phyloP scores from a whole-genome alignment of 2,113 vertebrate genomes.

The Perca flavescens region DNA sequence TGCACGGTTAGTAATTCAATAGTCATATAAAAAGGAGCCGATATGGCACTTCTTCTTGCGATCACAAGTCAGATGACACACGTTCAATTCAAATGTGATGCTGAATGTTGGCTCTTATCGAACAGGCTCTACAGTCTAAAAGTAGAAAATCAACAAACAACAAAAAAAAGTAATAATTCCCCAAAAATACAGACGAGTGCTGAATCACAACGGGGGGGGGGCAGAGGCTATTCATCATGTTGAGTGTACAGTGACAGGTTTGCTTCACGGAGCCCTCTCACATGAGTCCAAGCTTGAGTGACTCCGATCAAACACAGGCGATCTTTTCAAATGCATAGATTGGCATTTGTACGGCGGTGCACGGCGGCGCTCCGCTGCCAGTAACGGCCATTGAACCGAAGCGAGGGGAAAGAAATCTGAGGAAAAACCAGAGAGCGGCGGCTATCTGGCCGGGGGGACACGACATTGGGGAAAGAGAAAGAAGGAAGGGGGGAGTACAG shows the following conservation, averaged over 20 bases:
- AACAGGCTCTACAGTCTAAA: not conserved
- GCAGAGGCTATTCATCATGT: slow-evolving; percentile 49
- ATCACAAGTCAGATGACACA: slow-evolving; percentile 5
- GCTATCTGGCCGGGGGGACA: slow-evolving; percentile 32
- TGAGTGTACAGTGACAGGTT: slow-evolving; percentile 45
- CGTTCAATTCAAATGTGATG: not conserved
- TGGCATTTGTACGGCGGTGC: slow-evolving; percentile 67
- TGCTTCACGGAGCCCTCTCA: slow-evolving; percentile 49
- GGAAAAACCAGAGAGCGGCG: slow-evolving; percentile 59
- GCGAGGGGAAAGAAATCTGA: slow-evolving; percentile 36
- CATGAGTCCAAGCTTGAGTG: slow-evolving; percentile 71
- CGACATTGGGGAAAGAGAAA: not conserved
- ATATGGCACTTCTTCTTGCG: not conserved
- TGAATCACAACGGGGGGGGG: slow-evolving; percentile 5
- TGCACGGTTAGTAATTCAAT: not conserved
- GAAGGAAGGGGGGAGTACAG: not conserved
- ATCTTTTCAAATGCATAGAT: slow-evolving; percentile 78
- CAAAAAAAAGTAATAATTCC: slow-evolving; percentile 36
- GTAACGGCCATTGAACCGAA: slow-evolving; percentile 64
- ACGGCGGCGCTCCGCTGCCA: slow-evolving; percentile 42
- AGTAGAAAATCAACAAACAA: slow-evolving; percentile 7
- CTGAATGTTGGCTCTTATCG: not conserved
- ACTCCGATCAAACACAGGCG: slow-evolving; percentile 71
- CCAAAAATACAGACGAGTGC: slow-evolving; percentile 10
- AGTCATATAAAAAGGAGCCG: not conserved